Percentiles rank a stretch among this genome's conserved stretches.
Evolutionary conservation across 1,140 invertebrate genomes (phyloP).

Genomic region (Yoshiicerus persimilis): DNA sequence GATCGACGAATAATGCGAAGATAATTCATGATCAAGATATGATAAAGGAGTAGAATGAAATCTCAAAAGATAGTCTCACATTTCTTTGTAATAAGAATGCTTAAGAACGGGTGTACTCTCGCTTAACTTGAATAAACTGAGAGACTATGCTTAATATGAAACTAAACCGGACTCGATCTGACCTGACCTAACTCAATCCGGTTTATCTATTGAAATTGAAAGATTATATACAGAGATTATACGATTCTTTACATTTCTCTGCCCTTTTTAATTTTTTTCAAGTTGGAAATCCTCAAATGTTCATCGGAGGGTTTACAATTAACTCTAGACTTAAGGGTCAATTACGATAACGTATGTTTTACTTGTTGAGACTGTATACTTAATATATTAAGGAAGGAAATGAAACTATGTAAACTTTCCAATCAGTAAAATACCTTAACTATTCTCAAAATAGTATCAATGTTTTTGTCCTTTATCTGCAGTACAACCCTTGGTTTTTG

Average conservation of each 20-base stretch:
- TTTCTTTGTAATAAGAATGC: too few species aligned
- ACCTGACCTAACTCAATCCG: conserved; percentile 4
- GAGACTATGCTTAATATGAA: neutral
- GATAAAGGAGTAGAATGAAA: neutral
- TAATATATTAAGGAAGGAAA: neutral
- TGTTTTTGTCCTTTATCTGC: neutral
- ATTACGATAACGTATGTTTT: neutral
- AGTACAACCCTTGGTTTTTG: neutral
- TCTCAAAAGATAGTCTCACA: neutral
- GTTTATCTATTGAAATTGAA: neutral
- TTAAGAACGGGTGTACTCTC: neutral
- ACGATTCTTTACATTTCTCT: neutral
- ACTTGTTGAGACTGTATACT: neutral
- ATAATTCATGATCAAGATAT: neutral
- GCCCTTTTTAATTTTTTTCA: neutral
- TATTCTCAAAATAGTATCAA: neutral
- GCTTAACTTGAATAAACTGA: neutral
- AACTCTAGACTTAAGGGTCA: neutral
- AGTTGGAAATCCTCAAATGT: neutral
- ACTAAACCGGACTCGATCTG: neutral
- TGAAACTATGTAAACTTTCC: neutral
- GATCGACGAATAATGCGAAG: neutral
- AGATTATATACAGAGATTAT: neutral
- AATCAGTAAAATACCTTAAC: neutral
- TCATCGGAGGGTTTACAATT: neutral